phyloP scores from a whole-genome alignment of 2,888 invertebrate genomes.

The Tupiocoris notatus region DNA sequence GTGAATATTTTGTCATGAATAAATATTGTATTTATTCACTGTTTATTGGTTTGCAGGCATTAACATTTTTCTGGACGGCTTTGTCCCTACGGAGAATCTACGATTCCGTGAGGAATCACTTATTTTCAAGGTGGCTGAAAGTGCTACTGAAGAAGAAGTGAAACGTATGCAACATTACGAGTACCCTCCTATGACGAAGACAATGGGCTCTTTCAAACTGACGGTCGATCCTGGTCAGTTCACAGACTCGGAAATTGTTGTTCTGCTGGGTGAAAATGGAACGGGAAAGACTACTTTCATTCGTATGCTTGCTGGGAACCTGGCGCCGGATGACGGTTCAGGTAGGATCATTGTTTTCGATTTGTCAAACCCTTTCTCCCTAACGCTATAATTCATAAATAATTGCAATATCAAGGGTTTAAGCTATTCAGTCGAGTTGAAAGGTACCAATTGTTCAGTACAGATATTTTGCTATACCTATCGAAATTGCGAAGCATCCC shows the following conservation, averaged over 20 bases:
- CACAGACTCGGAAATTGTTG: slow-evolving; percentile 98
- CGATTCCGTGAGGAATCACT: slow-evolving; percentile 95
- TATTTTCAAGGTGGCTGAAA: slow-evolving; percentile 97
- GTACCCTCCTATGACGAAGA: slow-evolving; percentile 89
- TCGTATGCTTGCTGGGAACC: slow-evolving; percentile 93
- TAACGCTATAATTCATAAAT: too few relatives aligned
- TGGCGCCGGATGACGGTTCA: slow-evolving; percentile 81
- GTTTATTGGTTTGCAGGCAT: slow-evolving; percentile 63
- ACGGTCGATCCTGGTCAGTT: slow-evolving; percentile 87
- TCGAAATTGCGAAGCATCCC: too few relatives aligned
- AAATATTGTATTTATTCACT: background rate
- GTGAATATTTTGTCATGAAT: too few relatives aligned
- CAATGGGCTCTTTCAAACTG: slow-evolving; percentile 75
- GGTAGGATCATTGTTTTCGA: slow-evolving; percentile 54
- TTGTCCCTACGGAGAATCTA: slow-evolving; percentile 98
- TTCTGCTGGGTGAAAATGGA: slow-evolving; percentile 94
- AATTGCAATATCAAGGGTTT: too few relatives aligned
- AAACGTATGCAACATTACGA: slow-evolving; percentile 91
- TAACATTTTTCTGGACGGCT: slow-evolving; percentile 98
- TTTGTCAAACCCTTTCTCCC: slow-evolving; percentile 4
- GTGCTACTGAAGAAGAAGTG: slow-evolving; percentile 94
- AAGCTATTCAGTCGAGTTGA: too few relatives aligned
- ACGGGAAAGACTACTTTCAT: slow-evolving; percentile 99
- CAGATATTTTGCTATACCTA: too few relatives aligned
- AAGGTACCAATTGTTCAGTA: too few relatives aligned